Conservation (phyloP, 2,888 invertebrate species). For the Synanthedon andrenaeformis region DNA sequence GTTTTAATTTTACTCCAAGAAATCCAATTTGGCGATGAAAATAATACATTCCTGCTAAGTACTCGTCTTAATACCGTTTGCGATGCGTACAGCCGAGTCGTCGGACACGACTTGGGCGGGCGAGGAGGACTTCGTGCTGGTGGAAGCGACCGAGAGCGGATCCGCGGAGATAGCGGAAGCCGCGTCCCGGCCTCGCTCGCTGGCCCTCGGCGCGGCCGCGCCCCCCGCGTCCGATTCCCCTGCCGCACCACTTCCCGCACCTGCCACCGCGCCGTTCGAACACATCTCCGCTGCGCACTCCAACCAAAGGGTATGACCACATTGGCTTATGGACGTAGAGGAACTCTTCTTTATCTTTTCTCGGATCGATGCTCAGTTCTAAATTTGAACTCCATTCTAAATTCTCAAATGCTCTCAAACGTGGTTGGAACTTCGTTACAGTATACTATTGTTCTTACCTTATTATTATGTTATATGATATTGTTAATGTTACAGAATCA, state of each 20-base stretch:
- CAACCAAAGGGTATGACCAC: slow-evolving; percentile 2
- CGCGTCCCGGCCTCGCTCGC: slow-evolving; percentile 51
- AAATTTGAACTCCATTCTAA: neutral
- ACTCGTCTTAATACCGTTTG: no score
- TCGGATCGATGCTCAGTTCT: neutral
- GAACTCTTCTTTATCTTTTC: neutral
- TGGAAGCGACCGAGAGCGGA: slow-evolving; percentile 77
- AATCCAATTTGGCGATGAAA: no score
- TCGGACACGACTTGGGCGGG: slow-evolving; percentile 72
- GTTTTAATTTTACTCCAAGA: no score
- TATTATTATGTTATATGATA: no score
- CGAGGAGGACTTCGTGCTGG: slow-evolving; percentile 87
- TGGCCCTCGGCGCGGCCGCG: slow-evolving; percentile 23
- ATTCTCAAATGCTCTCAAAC: neutral
- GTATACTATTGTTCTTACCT: no score
- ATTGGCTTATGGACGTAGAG: neutral
- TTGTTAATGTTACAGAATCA: slow-evolving; percentile 34
- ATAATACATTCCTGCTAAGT: no score
- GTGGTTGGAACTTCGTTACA: no score
- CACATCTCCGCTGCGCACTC: slow-evolving; percentile 4
- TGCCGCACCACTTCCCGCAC: slow-evolving; percentile 13
- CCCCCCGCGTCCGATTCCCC: slow-evolving; percentile 13
- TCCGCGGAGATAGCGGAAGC: slow-evolving; percentile 57
- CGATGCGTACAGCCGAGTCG: slow-evolving; percentile 39
- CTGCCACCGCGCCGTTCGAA: slow-evolving; percentile 3